A percentile compares a stretch with the other conserved stretches of the same genome.
Conservation (phyloP, 92 coral and sea anemone genomes). For the Phenganax stokvisi region DNA sequence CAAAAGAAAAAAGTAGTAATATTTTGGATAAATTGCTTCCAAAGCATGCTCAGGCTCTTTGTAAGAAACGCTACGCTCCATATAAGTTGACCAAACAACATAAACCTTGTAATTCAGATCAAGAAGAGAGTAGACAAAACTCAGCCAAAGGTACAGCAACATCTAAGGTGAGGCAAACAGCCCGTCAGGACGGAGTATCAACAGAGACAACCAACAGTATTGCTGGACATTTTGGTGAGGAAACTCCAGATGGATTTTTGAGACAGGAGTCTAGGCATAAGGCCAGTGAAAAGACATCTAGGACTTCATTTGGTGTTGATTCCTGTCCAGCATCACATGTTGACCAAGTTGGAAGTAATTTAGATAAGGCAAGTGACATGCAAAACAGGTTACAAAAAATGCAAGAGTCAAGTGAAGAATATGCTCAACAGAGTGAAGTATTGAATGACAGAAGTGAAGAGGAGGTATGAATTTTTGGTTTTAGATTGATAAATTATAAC, state of each 20-base stretch:
- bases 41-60: constrained; percentile 1
- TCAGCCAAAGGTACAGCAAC: constrained; percentile 10
- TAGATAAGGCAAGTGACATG: not conserved
- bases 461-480: not conserved
- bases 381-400: not conserved
- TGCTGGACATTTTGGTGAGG: not conserved
- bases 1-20: not conserved
- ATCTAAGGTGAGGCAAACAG: not conserved
- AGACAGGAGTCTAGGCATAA: not conserved
- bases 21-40: constrained; percentile 25
- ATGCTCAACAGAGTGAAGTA: not conserved
- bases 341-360: not conserved
- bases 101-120: not conserved
- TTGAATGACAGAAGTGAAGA: not conserved
- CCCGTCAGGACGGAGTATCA: not conserved
- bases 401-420: not conserved
- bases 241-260: not conserved
- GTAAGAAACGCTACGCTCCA: constrained; percentile 20
- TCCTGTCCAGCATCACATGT: not conserved
- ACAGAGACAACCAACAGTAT: not conserved
- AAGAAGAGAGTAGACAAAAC: constrained; percentile 3
- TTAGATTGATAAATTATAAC: no score
- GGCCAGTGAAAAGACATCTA: not conserved
- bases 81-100: constrained; percentile 8
- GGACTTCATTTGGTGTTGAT: not conserved